These are phyloP conservation scores for Xenus cinereus DNA, from an alignment of 2,113 vertebrate genomes.

Conservation along the genomic window DNA sequence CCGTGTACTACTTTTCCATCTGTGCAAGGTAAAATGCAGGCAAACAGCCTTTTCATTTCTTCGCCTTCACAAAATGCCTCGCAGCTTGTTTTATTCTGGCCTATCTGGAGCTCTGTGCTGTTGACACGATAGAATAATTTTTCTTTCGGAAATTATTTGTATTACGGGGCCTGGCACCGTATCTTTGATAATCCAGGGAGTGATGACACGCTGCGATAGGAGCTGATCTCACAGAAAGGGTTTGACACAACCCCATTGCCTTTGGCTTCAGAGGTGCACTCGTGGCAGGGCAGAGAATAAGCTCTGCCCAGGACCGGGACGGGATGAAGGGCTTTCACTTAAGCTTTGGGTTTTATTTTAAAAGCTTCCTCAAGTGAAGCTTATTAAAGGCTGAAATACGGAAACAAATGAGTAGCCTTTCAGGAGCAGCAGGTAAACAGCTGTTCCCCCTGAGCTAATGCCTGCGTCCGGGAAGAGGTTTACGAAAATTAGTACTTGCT, in stretches of 20 bases:
- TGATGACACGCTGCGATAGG: neutral
- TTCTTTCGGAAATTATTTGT: neutral
- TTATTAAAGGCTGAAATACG: neutral
- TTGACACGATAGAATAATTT: neutral
- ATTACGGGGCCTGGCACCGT: rapidly evolving
- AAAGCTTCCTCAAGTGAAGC: neutral
- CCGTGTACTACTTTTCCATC: neutral
- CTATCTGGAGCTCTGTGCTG: neutral
- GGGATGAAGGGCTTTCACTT: neutral
- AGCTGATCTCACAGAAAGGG: neutral
- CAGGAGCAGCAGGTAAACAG: neutral
- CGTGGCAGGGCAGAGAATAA: neutral
- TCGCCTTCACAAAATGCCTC: neutral
- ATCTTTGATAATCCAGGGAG: neutral
- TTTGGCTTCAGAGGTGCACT: neutral
- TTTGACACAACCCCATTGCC: neutral
- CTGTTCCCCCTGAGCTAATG: neutral
- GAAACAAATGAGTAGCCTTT: rapidly evolving
- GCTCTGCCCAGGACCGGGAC: neutral
- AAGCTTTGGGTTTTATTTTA: neutral
- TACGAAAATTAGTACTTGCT: neutral
- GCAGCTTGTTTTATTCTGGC: neutral
- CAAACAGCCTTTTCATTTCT: slow-evolving; percentile 9
- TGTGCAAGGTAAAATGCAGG: neutral
- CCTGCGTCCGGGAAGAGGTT: neutral